phyloP scores from a whole-genome alignment of 2,888 invertebrate species.

The Cosmorhoe ocellata region DNA sequence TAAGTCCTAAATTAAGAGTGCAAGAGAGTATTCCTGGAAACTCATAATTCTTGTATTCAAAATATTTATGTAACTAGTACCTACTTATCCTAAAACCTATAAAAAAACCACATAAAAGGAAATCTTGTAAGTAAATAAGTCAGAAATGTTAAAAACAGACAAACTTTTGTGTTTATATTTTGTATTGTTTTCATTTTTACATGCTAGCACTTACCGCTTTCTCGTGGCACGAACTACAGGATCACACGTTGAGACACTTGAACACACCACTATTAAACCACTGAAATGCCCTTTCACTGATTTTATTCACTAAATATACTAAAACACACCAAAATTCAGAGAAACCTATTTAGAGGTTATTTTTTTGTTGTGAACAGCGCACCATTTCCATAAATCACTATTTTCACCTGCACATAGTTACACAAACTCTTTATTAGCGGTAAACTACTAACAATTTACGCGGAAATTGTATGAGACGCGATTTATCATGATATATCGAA shows the following conservation, averaged over 20 bases:
- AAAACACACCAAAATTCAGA: constrained; percentile 25
- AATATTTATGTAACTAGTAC: too few relatives aligned
- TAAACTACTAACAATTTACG: not conserved
- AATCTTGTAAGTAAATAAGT: not conserved
- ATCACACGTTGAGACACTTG: not conserved
- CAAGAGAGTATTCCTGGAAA: too few relatives aligned
- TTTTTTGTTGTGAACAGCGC: constrained; percentile 23
- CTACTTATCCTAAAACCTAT: not conserved
- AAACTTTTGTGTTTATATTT: constrained; percentile 9
- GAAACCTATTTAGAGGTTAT: constrained; percentile 31
- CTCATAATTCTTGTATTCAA: too few relatives aligned
- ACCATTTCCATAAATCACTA: not conserved
- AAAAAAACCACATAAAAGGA: not conserved
- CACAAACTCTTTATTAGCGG: not conserved
- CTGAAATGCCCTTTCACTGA: constrained; percentile 2
- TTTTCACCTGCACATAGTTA: not conserved
- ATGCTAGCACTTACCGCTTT: constrained; percentile 30
- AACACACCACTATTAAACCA: constrained; percentile 7
- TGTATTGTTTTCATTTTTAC: constrained; percentile 15
- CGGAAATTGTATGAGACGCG: constrained; percentile 7
- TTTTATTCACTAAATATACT: constrained; percentile 10
- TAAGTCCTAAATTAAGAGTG: too few relatives aligned
- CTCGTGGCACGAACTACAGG: constrained; percentile 9
- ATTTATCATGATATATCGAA: not conserved
- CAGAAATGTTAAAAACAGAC: constrained; percentile 3